These are phyloP conservation scores for Bombus superbus DNA, from an alignment of 1,140 invertebrate genomes.

Conservation along the genomic window DNA sequence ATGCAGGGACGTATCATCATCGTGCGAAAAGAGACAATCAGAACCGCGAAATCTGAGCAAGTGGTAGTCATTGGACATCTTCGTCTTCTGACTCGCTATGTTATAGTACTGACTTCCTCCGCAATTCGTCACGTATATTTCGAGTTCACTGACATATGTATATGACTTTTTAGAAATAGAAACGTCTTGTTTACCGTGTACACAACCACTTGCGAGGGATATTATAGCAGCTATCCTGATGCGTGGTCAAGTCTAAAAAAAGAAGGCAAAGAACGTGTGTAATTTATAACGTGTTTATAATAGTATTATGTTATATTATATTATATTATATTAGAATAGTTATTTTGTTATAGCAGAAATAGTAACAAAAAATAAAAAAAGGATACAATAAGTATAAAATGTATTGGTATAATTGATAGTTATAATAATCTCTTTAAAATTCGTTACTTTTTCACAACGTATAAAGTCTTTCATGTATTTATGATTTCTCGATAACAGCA, in stretches of 20 bases:
- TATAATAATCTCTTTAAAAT: too few relatives aligned
- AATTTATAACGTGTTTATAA: too few relatives aligned
- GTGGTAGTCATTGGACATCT: neutral
- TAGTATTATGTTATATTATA: too few relatives aligned
- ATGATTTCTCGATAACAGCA: too few relatives aligned
- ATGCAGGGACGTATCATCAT: neutral
- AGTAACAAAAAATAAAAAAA: too few relatives aligned
- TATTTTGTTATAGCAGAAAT: too few relatives aligned
- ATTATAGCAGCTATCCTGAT: too few relatives aligned
- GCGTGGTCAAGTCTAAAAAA: neutral
- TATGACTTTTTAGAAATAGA: constrained; percentile 17
- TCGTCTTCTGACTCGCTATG: neutral
- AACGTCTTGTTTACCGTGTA: constrained; percentile 30
- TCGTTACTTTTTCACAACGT: too few relatives aligned
- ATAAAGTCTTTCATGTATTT: too few relatives aligned
- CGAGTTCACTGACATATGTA: constrained; percentile 44
- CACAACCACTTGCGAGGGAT: constrained; percentile 22
- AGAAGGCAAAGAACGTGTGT: neutral
- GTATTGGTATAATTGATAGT: too few relatives aligned
- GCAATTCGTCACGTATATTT: neutral
- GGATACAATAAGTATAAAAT: too few relatives aligned
- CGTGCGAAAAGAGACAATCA: constrained; percentile 1
- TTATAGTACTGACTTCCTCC: neutral
- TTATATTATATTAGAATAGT: too few relatives aligned
- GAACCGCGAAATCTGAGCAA: neutral